These are phyloP conservation scores for Hermatobates lingyangjiaoensis DNA, from an alignment of 1,140 invertebrate genomes.

Conservation along the genomic window DNA sequence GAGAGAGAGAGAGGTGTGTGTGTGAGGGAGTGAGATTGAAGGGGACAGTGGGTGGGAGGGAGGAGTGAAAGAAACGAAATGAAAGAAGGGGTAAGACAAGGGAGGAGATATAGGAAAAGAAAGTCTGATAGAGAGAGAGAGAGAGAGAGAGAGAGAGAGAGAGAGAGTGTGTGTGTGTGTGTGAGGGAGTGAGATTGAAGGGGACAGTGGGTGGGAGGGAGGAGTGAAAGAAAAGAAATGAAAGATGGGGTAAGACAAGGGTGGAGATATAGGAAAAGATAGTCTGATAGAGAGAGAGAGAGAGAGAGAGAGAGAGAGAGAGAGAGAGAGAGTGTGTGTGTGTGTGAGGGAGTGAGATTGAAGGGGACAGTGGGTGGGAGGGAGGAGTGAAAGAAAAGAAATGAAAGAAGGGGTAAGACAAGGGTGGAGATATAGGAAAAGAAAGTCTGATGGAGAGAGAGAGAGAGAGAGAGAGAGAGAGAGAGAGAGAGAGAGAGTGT, in stretches of 20 bases:
- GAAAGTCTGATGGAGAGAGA: slow-evolving; percentile 6
- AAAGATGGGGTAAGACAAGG: neutral
- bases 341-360: slow-evolving; percentile 6
- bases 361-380: slow-evolving; percentile 7
- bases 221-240: slow-evolving; percentile 1
- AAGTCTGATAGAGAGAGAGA: neutral
- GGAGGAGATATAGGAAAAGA: slow-evolving; percentile 1
- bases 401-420: neutral
- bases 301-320: slow-evolving; percentile 8
- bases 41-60: slow-evolving; percentile 15
- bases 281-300: slow-evolving; percentile 1
- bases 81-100: slow-evolving; percentile 1
- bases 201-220: slow-evolving; percentile 1
- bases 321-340: slow-evolving; percentile 3
- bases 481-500: slow-evolving; percentile 8
- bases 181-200: slow-evolving; percentile 4
- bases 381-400: slow-evolving; percentile 1
- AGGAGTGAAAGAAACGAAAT: neutral
- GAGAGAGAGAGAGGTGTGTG: slow-evolving; percentile 12
- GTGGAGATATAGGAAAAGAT: slow-evolving; percentile 1
- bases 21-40: slow-evolving; percentile 22
- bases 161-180: neutral
- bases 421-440: neutral
- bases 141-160: slow-evolving; percentile 3
- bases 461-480: slow-evolving; percentile 5